Percentiles rank a stretch among this genome's conserved stretches.
Evolutionary conservation across 1,140 invertebrate genomes (phyloP).

Genomic region (Leptonema lineaticorne): DNA sequence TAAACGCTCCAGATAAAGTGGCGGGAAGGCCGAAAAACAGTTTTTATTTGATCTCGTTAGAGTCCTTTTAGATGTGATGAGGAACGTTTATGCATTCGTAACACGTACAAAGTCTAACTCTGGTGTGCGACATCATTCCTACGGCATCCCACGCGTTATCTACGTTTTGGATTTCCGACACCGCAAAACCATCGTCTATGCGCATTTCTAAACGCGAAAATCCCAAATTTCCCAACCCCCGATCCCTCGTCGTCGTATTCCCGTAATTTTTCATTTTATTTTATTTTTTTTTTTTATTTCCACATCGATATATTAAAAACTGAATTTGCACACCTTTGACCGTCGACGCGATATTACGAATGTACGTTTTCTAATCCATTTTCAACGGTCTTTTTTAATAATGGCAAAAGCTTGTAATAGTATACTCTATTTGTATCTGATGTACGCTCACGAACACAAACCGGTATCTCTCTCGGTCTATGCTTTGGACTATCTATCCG

Average conservation of each 20-base stretch:
- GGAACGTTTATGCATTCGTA: background rate
- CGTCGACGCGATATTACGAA: too few species aligned
- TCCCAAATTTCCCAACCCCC: too few species aligned
- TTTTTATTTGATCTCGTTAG: background rate
- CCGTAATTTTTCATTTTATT: too few species aligned
- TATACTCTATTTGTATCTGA: background rate
- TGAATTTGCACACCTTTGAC: too few species aligned
- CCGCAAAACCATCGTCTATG: conserved; percentile 5
- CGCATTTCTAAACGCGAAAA: too few species aligned
- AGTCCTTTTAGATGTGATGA: background rate
- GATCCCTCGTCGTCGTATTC: too few species aligned
- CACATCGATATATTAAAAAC: too few species aligned
- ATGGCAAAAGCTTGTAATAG: background rate
- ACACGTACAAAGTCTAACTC: background rate
- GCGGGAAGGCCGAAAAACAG: background rate
- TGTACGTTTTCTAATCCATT: conserved; percentile 7
- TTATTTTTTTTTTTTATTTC: too few species aligned
- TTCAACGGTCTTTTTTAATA: background rate
- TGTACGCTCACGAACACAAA: background rate
- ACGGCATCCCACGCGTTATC: background rate
- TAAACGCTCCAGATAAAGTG: too few species aligned
- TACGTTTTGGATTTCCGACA: conserved; percentile 9
- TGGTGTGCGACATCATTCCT: background rate
- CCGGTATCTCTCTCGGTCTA: too few species aligned
- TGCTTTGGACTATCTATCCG: too few species aligned